Percentiles rank a stretch among this genome's conserved stretches.
These are phyloP conservation scores for Trinorchestia longiramus DNA, from an alignment of 1,140 invertebrate species.

Conservation along the genomic window DNA sequence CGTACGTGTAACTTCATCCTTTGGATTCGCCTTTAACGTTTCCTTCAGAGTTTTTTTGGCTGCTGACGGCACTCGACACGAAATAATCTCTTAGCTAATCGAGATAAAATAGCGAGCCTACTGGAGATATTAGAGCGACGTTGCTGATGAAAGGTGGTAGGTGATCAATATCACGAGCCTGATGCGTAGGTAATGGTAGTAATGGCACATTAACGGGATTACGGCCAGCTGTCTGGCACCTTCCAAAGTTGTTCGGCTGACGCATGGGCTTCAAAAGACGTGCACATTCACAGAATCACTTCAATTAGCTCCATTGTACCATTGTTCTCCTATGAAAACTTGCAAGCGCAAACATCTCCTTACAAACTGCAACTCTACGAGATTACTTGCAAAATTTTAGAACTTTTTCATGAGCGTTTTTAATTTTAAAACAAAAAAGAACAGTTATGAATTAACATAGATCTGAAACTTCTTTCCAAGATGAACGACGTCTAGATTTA, in stretches of 20 bases:
- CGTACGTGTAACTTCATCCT: neutral
- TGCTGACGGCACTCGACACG: slow-evolving; percentile 49
- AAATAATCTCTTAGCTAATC: slow-evolving; percentile 55
- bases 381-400: neutral
- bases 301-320: neutral
- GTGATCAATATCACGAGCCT: slow-evolving; percentile 46
- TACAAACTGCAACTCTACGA: neutral
- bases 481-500: neutral
- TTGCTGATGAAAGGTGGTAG: slow-evolving; percentile 40
- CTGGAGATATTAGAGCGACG: slow-evolving; percentile 42
- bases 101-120: slow-evolving; percentile 51
- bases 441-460: neutral
- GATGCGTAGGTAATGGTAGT: slow-evolving; percentile 36
- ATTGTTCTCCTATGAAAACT: neutral
- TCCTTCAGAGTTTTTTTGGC: slow-evolving; percentile 9
- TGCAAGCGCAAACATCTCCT: neutral
- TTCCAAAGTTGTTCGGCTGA: neutral
- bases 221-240: slow-evolving; percentile 18
- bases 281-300: neutral
- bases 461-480: neutral
- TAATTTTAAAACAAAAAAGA: neutral
- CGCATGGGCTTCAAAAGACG: slow-evolving; percentile 16
- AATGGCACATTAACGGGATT: slow-evolving; percentile 50
- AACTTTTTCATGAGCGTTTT: neutral
- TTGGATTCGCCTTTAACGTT: neutral